Evolutionary conservation across 2,113 vertebrate genomes (phyloP).

Genomic region (Chloropsis cyanopogon): DNA sequence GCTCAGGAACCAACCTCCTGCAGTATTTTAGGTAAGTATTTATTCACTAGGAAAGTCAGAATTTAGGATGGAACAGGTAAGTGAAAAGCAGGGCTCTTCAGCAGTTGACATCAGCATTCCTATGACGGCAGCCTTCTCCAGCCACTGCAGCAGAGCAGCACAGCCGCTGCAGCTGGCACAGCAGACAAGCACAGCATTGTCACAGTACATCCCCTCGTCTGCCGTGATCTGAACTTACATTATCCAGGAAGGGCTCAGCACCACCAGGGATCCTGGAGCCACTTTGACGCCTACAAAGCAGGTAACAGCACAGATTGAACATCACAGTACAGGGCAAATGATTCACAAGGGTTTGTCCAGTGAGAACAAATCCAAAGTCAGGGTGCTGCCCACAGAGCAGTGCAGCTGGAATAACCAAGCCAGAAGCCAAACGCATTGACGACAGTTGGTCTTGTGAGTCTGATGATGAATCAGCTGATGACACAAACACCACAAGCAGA

Average conservation of each 20-base stretch:
- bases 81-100: conserved; percentile 61
- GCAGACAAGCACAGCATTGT: conserved; percentile 34
- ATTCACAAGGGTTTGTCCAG: background rate
- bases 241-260: conserved; percentile 27
- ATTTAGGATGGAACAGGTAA: conserved; percentile 43
- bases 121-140: conserved; percentile 52
- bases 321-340: conserved; percentile 27
- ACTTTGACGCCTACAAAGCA: conserved; percentile 50
- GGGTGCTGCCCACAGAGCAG: conserved; percentile 4
- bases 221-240: conserved; percentile 14
- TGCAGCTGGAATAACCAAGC: background rate
- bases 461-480: background rate
- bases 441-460: background rate
- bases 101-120: conserved; percentile 27
- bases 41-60: background rate
- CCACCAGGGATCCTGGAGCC: background rate
- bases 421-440: background rate
- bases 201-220: conserved; percentile 45
- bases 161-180: conserved; percentile 9
- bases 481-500: background rate
- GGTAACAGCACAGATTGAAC: conserved; percentile 49
- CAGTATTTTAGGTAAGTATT: conserved; percentile 3
- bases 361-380: background rate
- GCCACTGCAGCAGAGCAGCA: conserved; percentile 60
- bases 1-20: conserved; percentile 54